Evolutionary conservation across 1,140 invertebrate genomes (phyloP), one percentile per base, ranked within the genome.

Genomic region (Venustaconcha ellipsiformis): DNA sequence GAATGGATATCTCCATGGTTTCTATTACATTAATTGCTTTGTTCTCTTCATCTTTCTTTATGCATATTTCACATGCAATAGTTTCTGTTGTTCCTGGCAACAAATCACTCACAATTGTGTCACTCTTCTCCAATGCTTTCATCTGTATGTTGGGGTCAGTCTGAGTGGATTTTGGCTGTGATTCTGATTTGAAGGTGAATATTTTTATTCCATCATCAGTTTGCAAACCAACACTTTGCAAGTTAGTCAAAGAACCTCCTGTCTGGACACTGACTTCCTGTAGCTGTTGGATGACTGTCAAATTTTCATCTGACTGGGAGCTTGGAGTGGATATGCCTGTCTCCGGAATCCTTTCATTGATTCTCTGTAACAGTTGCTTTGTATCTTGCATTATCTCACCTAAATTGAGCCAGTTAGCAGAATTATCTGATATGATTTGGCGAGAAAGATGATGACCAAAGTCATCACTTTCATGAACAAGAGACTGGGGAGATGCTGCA

Each of bases 371-470:
- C 6, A 83, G 26, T 18, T 76, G 63, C 18, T 76, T 84, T 56
- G 79, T 84, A 70, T 85, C 84, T 18, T 80, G 26, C 70, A 85
- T 80, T 8, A 85, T 76, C 30, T 80, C 76, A 6, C 81, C 80
- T 30, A 85, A 66, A 20, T 78, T 79, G 17, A 80, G 78, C 83
- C 83, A 84, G 68, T 79, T 82, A 70, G 78, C 67, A 56, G 80
- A 70, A 55, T 62, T 78, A 56, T 80, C 76, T 64, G 83, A 79
- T 17, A 80, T 74, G 56, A 73, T 71, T 18, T 74, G 60, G 12
- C 66, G 72, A 57, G 48, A 72, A 62, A n/a, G 63, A 67, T 30
- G 59, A 57, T 57, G 26, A n/a, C 57, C 72, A 15, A 83, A 30
- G 13, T 70, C 74, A 70, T 55, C 70, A 66, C 71, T 78, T 1